Conservation (phyloP, 2,888 invertebrate species). For the Xanthorhoe designata region DNA sequence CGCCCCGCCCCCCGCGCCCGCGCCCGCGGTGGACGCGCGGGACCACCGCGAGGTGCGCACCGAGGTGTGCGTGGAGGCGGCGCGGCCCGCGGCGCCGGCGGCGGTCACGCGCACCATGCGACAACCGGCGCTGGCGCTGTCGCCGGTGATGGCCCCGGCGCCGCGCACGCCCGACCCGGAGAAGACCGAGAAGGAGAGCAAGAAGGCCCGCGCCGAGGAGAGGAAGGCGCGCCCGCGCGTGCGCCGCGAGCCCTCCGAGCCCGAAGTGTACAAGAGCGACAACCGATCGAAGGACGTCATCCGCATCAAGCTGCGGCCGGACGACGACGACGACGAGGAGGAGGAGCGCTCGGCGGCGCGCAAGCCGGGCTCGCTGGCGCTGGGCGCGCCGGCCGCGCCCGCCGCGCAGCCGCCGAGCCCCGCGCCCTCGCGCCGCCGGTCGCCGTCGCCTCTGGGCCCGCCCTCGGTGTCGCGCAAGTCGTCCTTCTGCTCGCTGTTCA, state of each 20-base stretch:
- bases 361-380: slow-evolving; percentile 87
- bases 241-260: slow-evolving; percentile 66
- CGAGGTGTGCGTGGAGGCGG: slow-evolving; percentile 68
- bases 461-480: slow-evolving; percentile 89
- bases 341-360: slow-evolving; percentile 64
- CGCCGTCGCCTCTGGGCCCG: slow-evolving; percentile 89
- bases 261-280: slow-evolving; percentile 65
- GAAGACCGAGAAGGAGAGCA: slow-evolving; percentile 66
- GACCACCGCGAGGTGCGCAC: slow-evolving; percentile 71
- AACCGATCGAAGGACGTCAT: slow-evolving; percentile 77
- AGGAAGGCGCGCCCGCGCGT: slow-evolving; percentile 64
- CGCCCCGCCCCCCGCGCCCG: slow-evolving; percentile 27
- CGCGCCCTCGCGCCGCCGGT: slow-evolving; percentile 53
- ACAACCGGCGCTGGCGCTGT: slow-evolving; percentile 39
- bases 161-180: slow-evolving; percentile 44
- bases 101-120: slow-evolving; percentile 32
- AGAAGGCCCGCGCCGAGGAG: slow-evolving; percentile 65
- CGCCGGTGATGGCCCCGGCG: slow-evolving; percentile 24
- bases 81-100: slow-evolving; percentile 29
- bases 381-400: slow-evolving; percentile 51
- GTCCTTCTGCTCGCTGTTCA: slow-evolving; percentile 92
- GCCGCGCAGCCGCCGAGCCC: slow-evolving; percentile 47
- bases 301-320: slow-evolving; percentile 90
- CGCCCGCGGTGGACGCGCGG: slow-evolving; percentile 62
- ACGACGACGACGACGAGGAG: slow-evolving; percentile 88